These are phyloP conservation scores for Selenia dentaria DNA, from an alignment of 2,888 invertebrate genomes.

Conservation along the genomic window DNA sequence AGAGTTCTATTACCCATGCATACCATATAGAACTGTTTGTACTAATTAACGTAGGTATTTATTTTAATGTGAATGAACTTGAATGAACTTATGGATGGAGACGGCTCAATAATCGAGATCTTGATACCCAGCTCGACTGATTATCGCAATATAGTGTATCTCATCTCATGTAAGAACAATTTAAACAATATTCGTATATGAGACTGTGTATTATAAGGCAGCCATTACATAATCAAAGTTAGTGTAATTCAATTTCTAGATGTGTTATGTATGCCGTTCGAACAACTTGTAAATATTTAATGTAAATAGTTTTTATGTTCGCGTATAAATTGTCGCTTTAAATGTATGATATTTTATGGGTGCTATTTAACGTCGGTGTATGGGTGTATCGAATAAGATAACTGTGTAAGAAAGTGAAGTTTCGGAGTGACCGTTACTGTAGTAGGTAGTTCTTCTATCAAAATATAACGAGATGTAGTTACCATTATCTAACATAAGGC, in stretches of 20 bases:
- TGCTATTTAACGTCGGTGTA: constrained; percentile 80
- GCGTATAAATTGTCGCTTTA: constrained; percentile 71
- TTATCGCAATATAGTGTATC: constrained; percentile 69
- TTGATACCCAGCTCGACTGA: constrained; percentile 70
- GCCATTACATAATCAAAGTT: constrained; percentile 59
- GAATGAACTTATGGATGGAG: constrained; percentile 10
- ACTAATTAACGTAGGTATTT: neutral
- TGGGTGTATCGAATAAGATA: constrained; percentile 60
- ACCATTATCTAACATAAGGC: constrained; percentile 66
- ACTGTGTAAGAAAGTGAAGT: constrained; percentile 41
- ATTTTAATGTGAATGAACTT: no score
- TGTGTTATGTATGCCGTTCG: constrained; percentile 43
- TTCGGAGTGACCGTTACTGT: constrained; percentile 48
- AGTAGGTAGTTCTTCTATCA: constrained; percentile 41
- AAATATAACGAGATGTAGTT: constrained; percentile 67
- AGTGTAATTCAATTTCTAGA: constrained; percentile 25
- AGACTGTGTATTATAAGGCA: constrained; percentile 77
- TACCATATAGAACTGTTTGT: no score
- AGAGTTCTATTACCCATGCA: no score
- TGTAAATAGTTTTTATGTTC: constrained; percentile 55
- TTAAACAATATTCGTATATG: constrained; percentile 67
- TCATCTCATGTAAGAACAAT: constrained; percentile 79
- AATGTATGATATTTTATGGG: constrained; percentile 78
- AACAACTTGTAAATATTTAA: constrained; percentile 43
- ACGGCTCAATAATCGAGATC: constrained; percentile 68